A percentile compares a stretch with the other conserved stretches of the same genome.
phyloP scores from a whole-genome alignment of 2,113 vertebrate species.

The Neolamprologus fasciatus region DNA sequence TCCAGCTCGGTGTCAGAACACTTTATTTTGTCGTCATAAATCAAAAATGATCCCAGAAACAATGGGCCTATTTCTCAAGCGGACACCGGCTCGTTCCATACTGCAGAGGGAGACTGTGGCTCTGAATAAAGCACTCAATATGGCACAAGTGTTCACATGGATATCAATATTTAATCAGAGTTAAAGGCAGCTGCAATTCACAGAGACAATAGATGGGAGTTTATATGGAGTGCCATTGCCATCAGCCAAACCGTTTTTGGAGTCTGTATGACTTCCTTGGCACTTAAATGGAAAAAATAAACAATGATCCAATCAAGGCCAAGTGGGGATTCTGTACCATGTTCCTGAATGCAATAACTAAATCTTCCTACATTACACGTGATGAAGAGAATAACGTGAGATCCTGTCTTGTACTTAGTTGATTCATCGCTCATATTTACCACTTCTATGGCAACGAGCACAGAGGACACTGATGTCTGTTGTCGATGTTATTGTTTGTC shows the following conservation, averaged over 20 bases:
- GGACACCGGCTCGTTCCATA: slow-evolving; percentile 31
- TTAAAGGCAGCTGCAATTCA: slow-evolving; percentile 52
- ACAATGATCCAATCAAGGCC: slow-evolving; percentile 36
- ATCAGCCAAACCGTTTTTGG: slow-evolving; percentile 35
- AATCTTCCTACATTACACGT: slow-evolving; percentile 17
- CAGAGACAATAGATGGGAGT: slow-evolving; percentile 35
- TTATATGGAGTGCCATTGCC: slow-evolving; percentile 23
- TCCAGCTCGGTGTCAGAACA: slow-evolving; percentile 87
- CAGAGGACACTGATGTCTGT: slow-evolving; percentile 23
- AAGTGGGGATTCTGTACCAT: slow-evolving; percentile 6
- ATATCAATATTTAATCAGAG: slow-evolving; percentile 67
- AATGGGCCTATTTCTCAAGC: slow-evolving; percentile 52
- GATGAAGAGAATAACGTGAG: slow-evolving; percentile 26
- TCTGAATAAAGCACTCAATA: slow-evolving; percentile 58
- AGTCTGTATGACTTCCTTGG: slow-evolving; percentile 24
- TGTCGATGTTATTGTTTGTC: slow-evolving; percentile 57
- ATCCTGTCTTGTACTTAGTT: background rate
- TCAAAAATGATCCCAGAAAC: slow-evolving; percentile 67
- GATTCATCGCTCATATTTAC: slow-evolving; percentile 21
- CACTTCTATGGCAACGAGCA: background rate
- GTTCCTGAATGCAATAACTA: background rate
- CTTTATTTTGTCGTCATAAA: slow-evolving; percentile 82
- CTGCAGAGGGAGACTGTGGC: slow-evolving; percentile 33
- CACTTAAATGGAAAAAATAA: slow-evolving; percentile 50
- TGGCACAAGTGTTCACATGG: slow-evolving; percentile 58